Percentiles rank a stretch among this genome's conserved stretches.
Evolutionary conservation across 2,888 invertebrate species (phyloP).

Genomic region (Mechanitis mazaeus): DNA sequence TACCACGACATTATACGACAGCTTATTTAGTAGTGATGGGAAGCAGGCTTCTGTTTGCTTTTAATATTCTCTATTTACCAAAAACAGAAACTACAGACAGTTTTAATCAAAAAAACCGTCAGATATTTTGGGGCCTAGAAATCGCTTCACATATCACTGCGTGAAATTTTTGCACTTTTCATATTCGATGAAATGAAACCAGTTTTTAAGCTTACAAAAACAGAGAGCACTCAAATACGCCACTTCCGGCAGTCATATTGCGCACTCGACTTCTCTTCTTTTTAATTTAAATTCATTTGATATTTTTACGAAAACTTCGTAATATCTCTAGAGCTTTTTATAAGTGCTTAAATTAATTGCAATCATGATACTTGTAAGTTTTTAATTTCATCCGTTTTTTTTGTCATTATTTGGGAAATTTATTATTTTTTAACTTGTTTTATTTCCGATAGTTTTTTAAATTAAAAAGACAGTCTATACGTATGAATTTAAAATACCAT

Average conservation of each 20-base stretch:
- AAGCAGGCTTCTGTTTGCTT: too few species aligned
- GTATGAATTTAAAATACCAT: too few species aligned
- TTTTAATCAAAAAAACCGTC: background rate
- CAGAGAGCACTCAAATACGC: conserved; percentile 26
- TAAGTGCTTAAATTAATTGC: background rate
- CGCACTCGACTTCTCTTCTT: conserved; percentile 24
- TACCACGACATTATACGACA: too few species aligned
- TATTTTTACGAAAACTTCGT: conserved; percentile 7
- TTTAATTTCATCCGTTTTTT: background rate
- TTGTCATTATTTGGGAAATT: too few species aligned
- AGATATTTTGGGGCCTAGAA: background rate
- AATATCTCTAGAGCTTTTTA: background rate
- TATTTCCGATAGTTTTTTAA: background rate
- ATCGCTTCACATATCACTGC: background rate
- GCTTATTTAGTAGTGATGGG: too few species aligned
- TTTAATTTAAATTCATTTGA: conserved; percentile 20
- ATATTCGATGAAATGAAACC: conserved; percentile 9
- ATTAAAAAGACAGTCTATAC: too few species aligned
- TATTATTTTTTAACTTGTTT: background rate
- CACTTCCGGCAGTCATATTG: conserved; percentile 38
- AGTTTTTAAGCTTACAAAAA: conserved; percentile 20
- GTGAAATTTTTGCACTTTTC: background rate
- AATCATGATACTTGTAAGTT: background rate
- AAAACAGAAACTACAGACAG: too few species aligned
- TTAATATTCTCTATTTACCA: too few species aligned